Conservation (phyloP, 2,113 vertebrate genomes). For the Aleadryas rufinucha region DNA sequence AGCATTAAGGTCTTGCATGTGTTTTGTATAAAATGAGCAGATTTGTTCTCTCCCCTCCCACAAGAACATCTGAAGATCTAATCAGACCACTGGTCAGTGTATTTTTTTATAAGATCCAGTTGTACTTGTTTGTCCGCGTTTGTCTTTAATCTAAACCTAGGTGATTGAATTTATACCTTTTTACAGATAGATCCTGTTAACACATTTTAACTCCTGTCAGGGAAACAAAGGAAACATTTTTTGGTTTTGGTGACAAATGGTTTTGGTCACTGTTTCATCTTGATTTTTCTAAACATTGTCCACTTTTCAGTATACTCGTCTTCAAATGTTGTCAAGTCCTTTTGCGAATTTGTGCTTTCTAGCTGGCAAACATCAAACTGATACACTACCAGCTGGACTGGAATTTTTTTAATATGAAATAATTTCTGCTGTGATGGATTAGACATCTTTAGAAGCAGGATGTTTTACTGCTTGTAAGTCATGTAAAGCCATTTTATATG, state of each 20-base stretch:
- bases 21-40: background rate
- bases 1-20: background rate
- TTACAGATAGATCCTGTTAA: background rate
- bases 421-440: background rate
- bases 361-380: constrained; percentile 1
- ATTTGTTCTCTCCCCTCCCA: background rate
- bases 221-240: background rate
- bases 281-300: background rate
- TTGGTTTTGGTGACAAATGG: background rate
- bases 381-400: background rate
- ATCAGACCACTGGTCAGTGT: background rate
- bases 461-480: background rate
- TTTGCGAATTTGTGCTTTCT: constrained; percentile 43
- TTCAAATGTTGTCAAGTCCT: background rate
- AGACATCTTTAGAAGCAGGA: background rate
- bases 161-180: background rate
- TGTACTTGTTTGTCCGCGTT: background rate
- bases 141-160: background rate
- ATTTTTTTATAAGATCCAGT: background rate
- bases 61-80: background rate
- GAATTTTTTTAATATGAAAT: background rate
- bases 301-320: background rate
- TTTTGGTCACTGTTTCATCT: background rate
- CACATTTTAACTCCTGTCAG: background rate
- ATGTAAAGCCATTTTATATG: background rate